Evolutionary conservation across 2,888 invertebrate species (phyloP).

Genomic region (Sminthurinus aureus): DNA sequence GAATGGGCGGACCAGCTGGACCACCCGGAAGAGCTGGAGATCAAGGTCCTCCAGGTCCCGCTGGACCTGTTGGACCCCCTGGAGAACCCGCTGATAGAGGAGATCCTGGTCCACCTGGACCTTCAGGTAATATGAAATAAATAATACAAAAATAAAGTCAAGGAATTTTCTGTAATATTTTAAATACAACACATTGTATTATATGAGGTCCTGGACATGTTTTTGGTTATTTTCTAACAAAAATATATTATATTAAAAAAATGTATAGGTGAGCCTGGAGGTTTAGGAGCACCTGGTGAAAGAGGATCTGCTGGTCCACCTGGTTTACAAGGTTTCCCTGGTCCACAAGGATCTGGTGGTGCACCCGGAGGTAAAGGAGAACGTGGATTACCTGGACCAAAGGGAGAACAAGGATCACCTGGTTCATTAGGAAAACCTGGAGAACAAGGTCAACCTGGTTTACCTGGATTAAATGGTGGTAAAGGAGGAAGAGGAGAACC

Average conservation of each 20-base stretch:
- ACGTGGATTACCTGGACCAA: conserved; percentile 74
- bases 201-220: neutral
- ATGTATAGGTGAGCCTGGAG: conserved; percentile 71
- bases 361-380: conserved; percentile 78
- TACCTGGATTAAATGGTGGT: conserved; percentile 71
- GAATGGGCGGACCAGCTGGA: conserved; percentile 79
- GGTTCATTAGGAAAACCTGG: conserved; percentile 71
- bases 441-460: conserved; percentile 67
- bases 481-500: conserved; percentile 80
- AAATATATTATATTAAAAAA: neutral
- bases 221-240: neutral
- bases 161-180: neutral
- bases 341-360: conserved; percentile 71
- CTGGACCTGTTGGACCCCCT: conserved; percentile 78
- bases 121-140: conserved; percentile 64
- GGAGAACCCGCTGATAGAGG: conserved; percentile 84
- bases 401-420: conserved; percentile 77
- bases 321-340: conserved; percentile 70
- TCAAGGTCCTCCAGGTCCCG: conserved; percentile 77
- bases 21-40: conserved; percentile 77
- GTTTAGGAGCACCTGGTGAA: conserved; percentile 78
- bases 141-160: no score
- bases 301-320: conserved; percentile 76
- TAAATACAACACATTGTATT: neutral
- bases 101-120: conserved; percentile 76